These are phyloP conservation scores for Phoenoteleia sp. DNA, from an alignment of 2,888 invertebrate species.

Conservation along the genomic window DNA sequence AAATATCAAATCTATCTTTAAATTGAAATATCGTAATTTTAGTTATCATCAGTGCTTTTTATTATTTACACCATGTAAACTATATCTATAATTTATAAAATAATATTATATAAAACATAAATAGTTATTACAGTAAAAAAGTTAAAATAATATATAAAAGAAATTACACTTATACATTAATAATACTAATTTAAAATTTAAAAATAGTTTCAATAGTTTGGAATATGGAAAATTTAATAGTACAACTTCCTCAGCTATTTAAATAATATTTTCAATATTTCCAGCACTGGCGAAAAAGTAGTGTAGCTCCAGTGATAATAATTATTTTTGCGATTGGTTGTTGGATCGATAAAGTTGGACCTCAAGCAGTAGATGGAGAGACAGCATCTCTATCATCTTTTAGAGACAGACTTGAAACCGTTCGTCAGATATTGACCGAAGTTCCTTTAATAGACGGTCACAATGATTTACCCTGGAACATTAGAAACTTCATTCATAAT, in stretches of 20 bases:
- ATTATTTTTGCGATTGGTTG: conserved; percentile 80
- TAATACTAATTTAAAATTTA: no score
- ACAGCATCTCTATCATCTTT: conserved; percentile 86
- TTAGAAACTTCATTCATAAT: conserved; percentile 95
- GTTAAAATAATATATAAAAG: no score
- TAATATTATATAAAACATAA: no score
- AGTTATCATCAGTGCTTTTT: no score
- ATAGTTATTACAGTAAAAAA: no score
- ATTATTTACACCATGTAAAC: no score
- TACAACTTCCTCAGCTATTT: no score
- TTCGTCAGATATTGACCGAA: conserved; percentile 89
- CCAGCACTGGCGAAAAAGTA: conserved; percentile 80
- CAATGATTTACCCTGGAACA: conserved; percentile 91
- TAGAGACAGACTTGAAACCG: conserved; percentile 88
- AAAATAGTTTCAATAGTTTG: not conserved
- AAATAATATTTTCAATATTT: no score
- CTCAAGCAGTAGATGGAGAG: conserved; percentile 82
- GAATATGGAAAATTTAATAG: not conserved
- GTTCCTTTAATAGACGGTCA: conserved; percentile 88
- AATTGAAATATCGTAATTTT: no score
- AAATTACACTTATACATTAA: no score
- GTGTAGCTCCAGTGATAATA: conserved; percentile 81
- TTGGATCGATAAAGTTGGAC: conserved; percentile 84
- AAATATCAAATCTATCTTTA: no score
- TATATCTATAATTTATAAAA: no score